Base-by-base conservation (phyloP, 2,113 vertebrate genomes). In the Rousettus leschenaultii region DNA sequence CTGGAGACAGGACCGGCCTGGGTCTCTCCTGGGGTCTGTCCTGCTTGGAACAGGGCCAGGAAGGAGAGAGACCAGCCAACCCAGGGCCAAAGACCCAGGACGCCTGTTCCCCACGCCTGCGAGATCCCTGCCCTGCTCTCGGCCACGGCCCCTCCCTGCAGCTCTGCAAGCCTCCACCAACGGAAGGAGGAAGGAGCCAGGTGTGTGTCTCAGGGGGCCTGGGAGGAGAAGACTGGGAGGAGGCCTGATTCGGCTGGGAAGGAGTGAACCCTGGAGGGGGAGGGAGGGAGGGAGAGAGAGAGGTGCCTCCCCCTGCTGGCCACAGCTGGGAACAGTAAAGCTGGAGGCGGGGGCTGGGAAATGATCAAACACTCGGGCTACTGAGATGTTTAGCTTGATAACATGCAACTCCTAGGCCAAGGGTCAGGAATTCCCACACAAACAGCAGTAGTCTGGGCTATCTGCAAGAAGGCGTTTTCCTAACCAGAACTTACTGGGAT, bases 301-400 rank as follows among this genome's bases (percentile, higher is more conserved):
- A 51, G 48, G 85, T 9, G 78, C 89, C 79, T 2, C 98, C 98
- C 91, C 92, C 97, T 98, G 95, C 96, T 94, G 98, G 97, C 73
- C 75, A 61, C 51, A 55, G 6, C 38, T n/a, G 68, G 94, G 33
- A 95, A 63, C 79, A 43, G 57, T 43, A 7, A 40, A 77, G 79
- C 57, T 51, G 48, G 48, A 21, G 33, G 2, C 2, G 15, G 38
- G 26, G 26, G 15, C 48, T 82, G 35, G 55, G 79, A 61, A 61
- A 9, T 28, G 38, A 43, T 63, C 38, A 61, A 61, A 43, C 3
- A 30, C 38, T 21, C 6, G 14, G 1, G 57, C 38, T 82, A 10
- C 75, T 33, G 79, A 63, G 79, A 33, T 4, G 16, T 33, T 43
- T 7, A 45, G 79, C 33, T 21, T 45, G 51, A 38, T 59, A n/a